Evolutionary conservation across 2,797 vertebrate species (phyloP), one percentile per base, ranked within the genome.

Genomic region (Picus viridis): DNA sequence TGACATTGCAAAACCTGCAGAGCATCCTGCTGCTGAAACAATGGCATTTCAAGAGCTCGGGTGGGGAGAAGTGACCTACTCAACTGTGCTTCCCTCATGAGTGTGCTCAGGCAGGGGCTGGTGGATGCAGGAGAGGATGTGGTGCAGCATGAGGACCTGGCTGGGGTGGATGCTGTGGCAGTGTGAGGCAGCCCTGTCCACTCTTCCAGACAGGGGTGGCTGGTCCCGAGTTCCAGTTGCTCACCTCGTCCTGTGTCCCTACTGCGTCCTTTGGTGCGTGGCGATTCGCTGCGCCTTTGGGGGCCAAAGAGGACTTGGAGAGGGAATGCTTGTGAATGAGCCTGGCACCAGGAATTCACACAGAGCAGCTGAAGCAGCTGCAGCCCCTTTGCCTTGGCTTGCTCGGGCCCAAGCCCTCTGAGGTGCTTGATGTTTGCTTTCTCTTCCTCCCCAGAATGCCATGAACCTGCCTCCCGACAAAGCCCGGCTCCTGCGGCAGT

Each of bases 391-490:
- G 62, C 58, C 86, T 69, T 3, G 45, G 12, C 70, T 22, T 74
- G 74, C 65, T 70, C 6, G 59, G 34, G 20, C 67, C 56, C 7
- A 8, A 68, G 57, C 51, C 72, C 79, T 9, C 68, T 89, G 57
- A 16, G 56, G 32, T 85, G 62, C 65, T 69, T 97, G 19, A 96
- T 36, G 0, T 63, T 5, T 51, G 15, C 90, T 70, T 67, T 81
- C 72, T 53, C 13, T 94, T 84, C 92, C 62, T 90, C 96, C 49
- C 17, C 97, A 99, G 99, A 99, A 99, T 74, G 99, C 99, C 0
- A 99, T 99, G 99, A 99, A 99, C 95, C 97, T 99, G 80, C 99
- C 99, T 2, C 99, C 99, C 4, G 99, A 99, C 95, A 99, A 99
- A 92, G 99, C 99, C 76, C 98, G 99, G 92, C 97, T 99, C 56